These are phyloP conservation scores for Abscondita cerata DNA, from an alignment of 2,888 invertebrate genomes.

Conservation along the genomic window DNA sequence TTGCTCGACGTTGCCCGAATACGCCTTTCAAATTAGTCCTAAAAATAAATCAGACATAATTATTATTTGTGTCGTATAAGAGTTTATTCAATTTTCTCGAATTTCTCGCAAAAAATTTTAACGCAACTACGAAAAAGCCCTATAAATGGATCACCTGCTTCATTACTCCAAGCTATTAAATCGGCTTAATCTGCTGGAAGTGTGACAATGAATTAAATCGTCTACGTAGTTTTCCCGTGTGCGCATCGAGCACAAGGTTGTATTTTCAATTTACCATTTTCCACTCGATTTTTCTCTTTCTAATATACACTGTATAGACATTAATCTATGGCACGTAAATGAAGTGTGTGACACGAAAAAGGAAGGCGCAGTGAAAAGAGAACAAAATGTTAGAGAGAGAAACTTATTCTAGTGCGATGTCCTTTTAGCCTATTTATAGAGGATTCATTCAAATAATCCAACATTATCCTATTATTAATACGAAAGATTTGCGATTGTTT, in stretches of 20 bases:
- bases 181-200: constrained; percentile 8
- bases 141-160: no score
- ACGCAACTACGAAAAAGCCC: no score
- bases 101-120: no score
- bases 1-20: no score
- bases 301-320: constrained; percentile 36
- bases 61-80: no score
- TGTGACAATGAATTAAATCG: constrained; percentile 10
- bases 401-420: constrained; percentile 23
- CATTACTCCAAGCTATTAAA: constrained; percentile 3
- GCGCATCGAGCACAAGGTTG: constrained; percentile 26
- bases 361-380: constrained; percentile 9
- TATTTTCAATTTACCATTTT: constrained; percentile 37
- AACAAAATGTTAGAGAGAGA: constrained; percentile 1
- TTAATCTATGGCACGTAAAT: constrained; percentile 35
- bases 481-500: constrained; percentile 18
- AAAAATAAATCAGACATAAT: no score
- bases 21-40: no score
- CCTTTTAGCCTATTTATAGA: constrained; percentile 33
- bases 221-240: constrained; percentile 14
- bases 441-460: constrained; percentile 32
- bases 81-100: no score
- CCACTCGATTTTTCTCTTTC: constrained; percentile 39
- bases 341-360: constrained; percentile 19
- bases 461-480: constrained; percentile 30